Evolutionary conservation across 2,113 vertebrate species (phyloP), one percentile per base, ranked within the genome.

Genomic region (Triplophysa siluroides): DNA sequence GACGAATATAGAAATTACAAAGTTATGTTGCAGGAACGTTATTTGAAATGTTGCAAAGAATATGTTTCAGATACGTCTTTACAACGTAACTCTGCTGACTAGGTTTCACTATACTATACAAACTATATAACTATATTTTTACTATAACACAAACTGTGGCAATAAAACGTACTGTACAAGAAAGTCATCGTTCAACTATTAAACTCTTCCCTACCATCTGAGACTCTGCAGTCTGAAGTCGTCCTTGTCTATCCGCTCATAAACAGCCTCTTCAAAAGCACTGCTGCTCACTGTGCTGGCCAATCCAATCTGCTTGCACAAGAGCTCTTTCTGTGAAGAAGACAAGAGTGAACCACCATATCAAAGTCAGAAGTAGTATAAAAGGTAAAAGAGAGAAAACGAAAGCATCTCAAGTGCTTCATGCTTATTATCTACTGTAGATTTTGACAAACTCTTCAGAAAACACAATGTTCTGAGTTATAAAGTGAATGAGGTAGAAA

Each of bases 251-350:
- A 97, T 78, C 65, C 89, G 93, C 43, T 87, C 86, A 52, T 89
- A 93, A 0, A 97, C 90, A 0, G 93, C 92, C 67, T 94, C 92
- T 85, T 94, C 94, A 76, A 98, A 94, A 14, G 86, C 85, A 0
- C 86, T 85, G 0, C 64, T 74, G 24, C 92, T 89, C 5, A 89
- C 69, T 16, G 95, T 89, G 0, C 88, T 52, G 29, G 95, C 84
- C 88, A 98, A 79, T 54, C 93, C 95, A 85, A 96, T 85, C 79
- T 94, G 90, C 23, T 91, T 90, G 84, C 95, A 96, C 50, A 99
- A 92, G 1, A 99, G 93, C 16, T 95, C 92, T 91, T 93, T 98
- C 97, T 99, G 91, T 50, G 29, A 14, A 2, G 8, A 21, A 58
- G 54, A 58, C 19, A 58, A 58, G n/a, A 58, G 19, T 21, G 21